Evolutionary conservation across 2,113 vertebrate species (phyloP).

Genomic region (Triplophysa siluroides): DNA sequence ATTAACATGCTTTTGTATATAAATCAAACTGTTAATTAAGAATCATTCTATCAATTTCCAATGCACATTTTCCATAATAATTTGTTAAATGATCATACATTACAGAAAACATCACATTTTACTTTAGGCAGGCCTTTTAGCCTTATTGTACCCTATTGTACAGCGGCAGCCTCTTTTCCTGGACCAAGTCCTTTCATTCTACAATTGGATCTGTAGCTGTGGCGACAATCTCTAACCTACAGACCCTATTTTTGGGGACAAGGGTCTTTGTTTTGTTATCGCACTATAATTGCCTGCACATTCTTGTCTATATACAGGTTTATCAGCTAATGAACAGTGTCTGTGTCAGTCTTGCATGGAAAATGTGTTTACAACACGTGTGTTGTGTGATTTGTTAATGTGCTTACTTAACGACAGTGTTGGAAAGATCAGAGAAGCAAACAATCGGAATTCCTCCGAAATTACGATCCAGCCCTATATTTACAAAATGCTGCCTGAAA

Average conservation of each 20-base stretch:
- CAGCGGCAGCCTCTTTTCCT: too few relatives aligned
- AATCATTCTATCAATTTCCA: too few relatives aligned
- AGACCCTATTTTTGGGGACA: background rate
- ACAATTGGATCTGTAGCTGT: background rate
- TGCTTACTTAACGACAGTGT: background rate
- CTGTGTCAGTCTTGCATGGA: background rate
- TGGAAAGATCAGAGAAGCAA: background rate
- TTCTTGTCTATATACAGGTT: constrained; percentile 25
- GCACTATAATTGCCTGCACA: background rate
- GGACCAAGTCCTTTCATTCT: background rate
- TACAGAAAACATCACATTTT: too few relatives aligned
- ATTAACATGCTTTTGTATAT: too few relatives aligned
- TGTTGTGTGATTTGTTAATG: background rate
- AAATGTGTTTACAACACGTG: background rate
- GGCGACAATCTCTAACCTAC: constrained; percentile 2
- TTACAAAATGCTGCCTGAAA: background rate
- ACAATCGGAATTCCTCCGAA: background rate
- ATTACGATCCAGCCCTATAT: background rate
- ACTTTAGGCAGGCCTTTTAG: too few relatives aligned
- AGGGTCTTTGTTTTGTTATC: constrained; percentile 20
- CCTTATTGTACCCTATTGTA: too few relatives aligned
- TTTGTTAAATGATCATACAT: too few relatives aligned
- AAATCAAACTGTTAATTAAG: too few relatives aligned
- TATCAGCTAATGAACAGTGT: background rate
- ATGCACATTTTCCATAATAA: too few relatives aligned